A percentile compares a stretch with the other conserved stretches of the same genome.
phyloP scores from a whole-genome alignment of 2,888 invertebrate genomes.

The Geotrupes spiniger region DNA sequence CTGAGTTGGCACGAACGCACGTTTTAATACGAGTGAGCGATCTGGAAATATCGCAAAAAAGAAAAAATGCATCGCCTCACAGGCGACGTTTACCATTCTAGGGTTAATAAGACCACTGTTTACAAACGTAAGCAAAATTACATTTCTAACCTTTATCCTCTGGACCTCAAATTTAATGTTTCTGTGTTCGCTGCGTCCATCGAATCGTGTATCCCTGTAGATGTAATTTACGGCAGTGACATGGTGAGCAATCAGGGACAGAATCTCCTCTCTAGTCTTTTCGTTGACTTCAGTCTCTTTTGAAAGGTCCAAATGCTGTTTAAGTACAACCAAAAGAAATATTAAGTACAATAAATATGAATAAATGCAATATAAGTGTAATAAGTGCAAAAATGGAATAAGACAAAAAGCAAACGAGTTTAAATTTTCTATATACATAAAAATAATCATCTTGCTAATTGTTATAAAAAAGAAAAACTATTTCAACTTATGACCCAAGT shows the following conservation, averaged over 20 bases:
- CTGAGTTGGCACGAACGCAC: too few species aligned
- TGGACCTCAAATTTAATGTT: constrained; percentile 97
- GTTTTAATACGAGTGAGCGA: too few species aligned
- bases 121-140: too few species aligned
- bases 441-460: too few species aligned
- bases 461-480: too few species aligned
- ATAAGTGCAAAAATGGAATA: not conserved
- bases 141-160: constrained; percentile 65
- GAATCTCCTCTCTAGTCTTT: constrained; percentile 95
- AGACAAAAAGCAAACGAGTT: too few species aligned
- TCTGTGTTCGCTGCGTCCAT: constrained; percentile 84
- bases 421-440: too few species aligned
- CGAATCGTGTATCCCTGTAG: constrained; percentile 92
- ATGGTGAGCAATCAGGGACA: constrained; percentile 96
- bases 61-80: too few species aligned
- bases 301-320: constrained; percentile 68
- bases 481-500: too few species aligned
- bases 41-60: too few species aligned
- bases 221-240: constrained; percentile 98
- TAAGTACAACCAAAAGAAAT: constrained; percentile 18
- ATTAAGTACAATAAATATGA: constrained; percentile 1
- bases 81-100: too few species aligned
- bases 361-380: constrained; percentile 10
- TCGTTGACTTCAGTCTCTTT: constrained; percentile 70
- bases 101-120: too few species aligned